These are phyloP conservation scores for Scartelaos histophorus DNA, from an alignment of 2,113 vertebrate species.

Conservation along the genomic window DNA sequence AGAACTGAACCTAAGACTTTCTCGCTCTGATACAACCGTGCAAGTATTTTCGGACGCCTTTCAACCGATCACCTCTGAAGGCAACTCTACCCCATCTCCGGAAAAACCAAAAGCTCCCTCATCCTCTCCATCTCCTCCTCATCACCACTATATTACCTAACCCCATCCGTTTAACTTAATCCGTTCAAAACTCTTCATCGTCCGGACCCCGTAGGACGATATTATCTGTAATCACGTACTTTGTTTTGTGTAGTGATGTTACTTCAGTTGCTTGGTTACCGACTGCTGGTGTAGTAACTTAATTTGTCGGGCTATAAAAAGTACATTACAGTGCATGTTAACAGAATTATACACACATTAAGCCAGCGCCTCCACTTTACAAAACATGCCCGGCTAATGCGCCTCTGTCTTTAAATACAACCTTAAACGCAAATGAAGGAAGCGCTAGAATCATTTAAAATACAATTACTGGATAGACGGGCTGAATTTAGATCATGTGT, in stretches of 20 bases:
- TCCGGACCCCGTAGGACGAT: background rate
- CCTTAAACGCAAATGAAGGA: background rate
- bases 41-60: too few species aligned
- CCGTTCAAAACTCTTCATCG: background rate
- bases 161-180: too few species aligned
- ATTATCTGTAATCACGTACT: background rate
- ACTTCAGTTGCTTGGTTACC: background rate
- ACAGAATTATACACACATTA: slow-evolving; percentile 23
- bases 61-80: too few species aligned
- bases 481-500: background rate
- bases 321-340: slow-evolving; percentile 28
- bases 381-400: background rate
- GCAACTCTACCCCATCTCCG: too few species aligned
- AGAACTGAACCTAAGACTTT: background rate
- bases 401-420: background rate
- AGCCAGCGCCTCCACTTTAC: background rate
- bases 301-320: slow-evolving; percentile 39
- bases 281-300: slow-evolving; percentile 25
- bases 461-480: background rate
- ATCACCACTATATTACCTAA: too few species aligned
- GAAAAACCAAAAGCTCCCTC: too few species aligned
- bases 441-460: background rate
- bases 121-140: too few species aligned
- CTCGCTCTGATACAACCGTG: background rate
- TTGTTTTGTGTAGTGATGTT: background rate